Evolutionary conservation across 2,113 vertebrate species (phyloP), one percentile per base, ranked within the genome.

Genomic region (Helogale parvula): DNA sequence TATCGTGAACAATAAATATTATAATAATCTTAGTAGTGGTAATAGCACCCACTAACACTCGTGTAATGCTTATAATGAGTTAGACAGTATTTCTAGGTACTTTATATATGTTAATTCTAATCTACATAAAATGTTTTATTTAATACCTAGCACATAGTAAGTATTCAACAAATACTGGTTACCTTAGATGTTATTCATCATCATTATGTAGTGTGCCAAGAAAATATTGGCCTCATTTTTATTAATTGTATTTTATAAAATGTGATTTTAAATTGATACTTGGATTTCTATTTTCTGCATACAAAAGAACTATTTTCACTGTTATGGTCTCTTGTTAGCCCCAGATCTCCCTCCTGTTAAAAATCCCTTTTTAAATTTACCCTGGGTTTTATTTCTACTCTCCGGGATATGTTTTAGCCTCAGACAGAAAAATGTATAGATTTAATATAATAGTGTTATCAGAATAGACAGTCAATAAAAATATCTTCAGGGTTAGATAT

Each of bases 241-340:
- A 31, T 63, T 69, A 60, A n/a, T 76, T 86, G 45, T 27, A 54
- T 77, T 68, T 72, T 66, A 72, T 31, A 50, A 82, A 5, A 54
- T 95, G 96, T 71, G 16, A 85, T 79, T 93, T 19, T 84, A 65
- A 91, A 69, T 89, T n/a, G 27, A 54, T 96, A 25, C 38, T 47
- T 93, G 90, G 35, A 33, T 84, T 84, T 93, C 31, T 41, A 79
- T 93, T 81, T 76, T 85, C 65, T 86, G 25, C 25, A 31, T 89
- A 76, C 41, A 92, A 31, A 92, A 10, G 31, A 87, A 65, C 52
- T 60, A 3, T 74, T 89, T 79, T 21, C 57, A 93, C 27, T 92
- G 15, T 13, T 50, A 3, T 72, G 68, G 0, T 17, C 3, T 68
- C 11, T 94, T 87, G 21, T 81, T 80, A 86, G 69, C n/a, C 17